A percentile compares a stretch with the other conserved stretches of the same genome.
phyloP scores from a whole-genome alignment of 2,797 vertebrate genomes.

The Urophycis tenuis region DNA sequence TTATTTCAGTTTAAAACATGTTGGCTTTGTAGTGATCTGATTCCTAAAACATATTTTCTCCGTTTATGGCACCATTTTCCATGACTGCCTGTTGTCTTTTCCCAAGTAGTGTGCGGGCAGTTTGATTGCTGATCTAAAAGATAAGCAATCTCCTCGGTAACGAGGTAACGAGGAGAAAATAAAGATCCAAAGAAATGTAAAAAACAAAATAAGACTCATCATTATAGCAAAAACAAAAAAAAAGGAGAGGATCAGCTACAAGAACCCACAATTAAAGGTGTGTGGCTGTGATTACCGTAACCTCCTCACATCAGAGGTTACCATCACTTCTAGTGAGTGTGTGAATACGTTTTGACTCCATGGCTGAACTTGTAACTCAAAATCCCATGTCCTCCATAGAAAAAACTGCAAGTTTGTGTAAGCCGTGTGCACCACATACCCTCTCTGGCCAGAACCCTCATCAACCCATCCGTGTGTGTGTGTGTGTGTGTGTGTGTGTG shows the following conservation, averaged over 20 bases:
- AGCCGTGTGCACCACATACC: background rate
- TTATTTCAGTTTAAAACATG: background rate
- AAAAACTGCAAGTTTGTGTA: background rate
- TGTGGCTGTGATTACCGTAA: background rate
- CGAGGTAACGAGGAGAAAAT: background rate
- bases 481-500: too few relatives aligned
- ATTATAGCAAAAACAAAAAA: too few relatives aligned
- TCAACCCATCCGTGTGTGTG: too few relatives aligned
- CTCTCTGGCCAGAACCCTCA: too few relatives aligned
- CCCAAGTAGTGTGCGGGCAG: background rate
- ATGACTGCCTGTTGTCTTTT: background rate
- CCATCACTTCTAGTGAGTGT: background rate
- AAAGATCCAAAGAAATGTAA: background rate
- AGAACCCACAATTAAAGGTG: background rate
- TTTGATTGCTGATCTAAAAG: conserved; percentile 3
- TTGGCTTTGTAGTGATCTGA: background rate
- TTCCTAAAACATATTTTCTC: background rate
- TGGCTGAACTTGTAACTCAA: background rate
- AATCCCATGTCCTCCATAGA: background rate
- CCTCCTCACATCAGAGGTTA: background rate
- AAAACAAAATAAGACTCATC: too few relatives aligned
- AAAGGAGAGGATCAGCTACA: too few relatives aligned
- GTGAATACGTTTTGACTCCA: background rate
- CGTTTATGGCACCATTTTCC: background rate
- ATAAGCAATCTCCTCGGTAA: too few relatives aligned